These are phyloP conservation scores for Epizoanthus fatuus DNA, from an alignment of 92 coral and sea anemone genomes.

Conservation along the genomic window DNA sequence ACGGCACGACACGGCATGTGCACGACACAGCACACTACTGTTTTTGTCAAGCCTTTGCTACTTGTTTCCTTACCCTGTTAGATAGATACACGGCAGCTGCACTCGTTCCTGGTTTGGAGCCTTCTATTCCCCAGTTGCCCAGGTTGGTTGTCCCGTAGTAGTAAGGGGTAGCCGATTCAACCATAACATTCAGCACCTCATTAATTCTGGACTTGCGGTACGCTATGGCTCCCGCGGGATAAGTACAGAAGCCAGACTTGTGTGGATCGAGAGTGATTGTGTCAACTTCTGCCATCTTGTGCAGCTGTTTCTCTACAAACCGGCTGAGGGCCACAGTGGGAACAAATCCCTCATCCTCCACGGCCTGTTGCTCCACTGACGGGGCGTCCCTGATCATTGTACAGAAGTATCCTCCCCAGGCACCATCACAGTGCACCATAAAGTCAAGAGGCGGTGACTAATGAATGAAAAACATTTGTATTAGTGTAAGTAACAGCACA, in stretches of 20 bases:
- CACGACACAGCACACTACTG: too few relatives aligned
- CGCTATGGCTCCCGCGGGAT: slow-evolving; percentile 71
- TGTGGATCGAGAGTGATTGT: slow-evolving; percentile 77
- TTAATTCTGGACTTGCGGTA: slow-evolving; percentile 70
- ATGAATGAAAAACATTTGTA: not conserved
- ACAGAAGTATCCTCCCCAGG: slow-evolving; percentile 77
- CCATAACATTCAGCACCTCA: slow-evolving; percentile 53
- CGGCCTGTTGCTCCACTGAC: too few relatives aligned
- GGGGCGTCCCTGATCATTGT: slow-evolving; percentile 52
- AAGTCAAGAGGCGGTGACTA: slow-evolving; percentile 55
- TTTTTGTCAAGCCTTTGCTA: too few relatives aligned
- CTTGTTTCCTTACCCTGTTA: slow-evolving; percentile 65
- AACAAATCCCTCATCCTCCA: too few relatives aligned
- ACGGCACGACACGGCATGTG: too few relatives aligned
- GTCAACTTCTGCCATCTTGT: slow-evolving; percentile 40
- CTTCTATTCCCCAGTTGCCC: slow-evolving; percentile 74
- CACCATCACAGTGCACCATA: slow-evolving; percentile 62
- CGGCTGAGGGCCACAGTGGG: too few relatives aligned
- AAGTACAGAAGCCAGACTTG: slow-evolving; percentile 68
- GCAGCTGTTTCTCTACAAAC: slow-evolving; percentile 43
- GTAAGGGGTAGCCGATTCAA: slow-evolving; percentile 57
- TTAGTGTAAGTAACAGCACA: too few relatives aligned
- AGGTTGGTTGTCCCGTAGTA: slow-evolving; percentile 49
- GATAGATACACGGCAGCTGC: slow-evolving; percentile 75
- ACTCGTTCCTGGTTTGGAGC: slow-evolving; percentile 70